Base-by-base conservation (phyloP, 2,797 vertebrate genomes). In the Hippocampus kuda region DNA sequence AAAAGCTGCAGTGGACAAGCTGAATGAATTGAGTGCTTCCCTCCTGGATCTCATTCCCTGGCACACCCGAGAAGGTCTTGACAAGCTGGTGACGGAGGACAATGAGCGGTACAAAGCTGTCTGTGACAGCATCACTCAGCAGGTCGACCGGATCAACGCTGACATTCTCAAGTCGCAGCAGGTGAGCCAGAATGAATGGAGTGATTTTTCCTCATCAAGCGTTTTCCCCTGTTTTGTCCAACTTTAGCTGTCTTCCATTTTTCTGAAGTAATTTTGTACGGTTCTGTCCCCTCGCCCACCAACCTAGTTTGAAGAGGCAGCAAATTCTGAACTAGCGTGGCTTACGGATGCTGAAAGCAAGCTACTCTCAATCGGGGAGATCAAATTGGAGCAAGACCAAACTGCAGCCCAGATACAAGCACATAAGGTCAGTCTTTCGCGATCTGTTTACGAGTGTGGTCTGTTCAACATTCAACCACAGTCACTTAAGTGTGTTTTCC, bases 341-440 rank as follows among this genome's bases (percentile, higher is more conserved):
- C 88, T 97, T 86, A 85, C 87, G 59, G 91, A 95, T 70, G 94
- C 94, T 57, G 91, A 97, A 86, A 90, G 85, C 81, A 98, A 95
- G 89, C 80, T 99, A 81, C 88, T 88, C 81, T 93, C 93, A 30
- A 86, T 95, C 81, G 92, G 91, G 61, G 93, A 94, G 78, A 94
- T 99, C 90, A 90, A 93, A 71, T 92, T 99, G 89, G 95, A 97
- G 88, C 93, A 91, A 86, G 94, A 98, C 83, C 94, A 98, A 91
- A 96, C 95, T 72, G 81, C 86, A 20, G 87, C 92, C 79, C 96
- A 98, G 85, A 92, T 99, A 41, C 97, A 98, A 88, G 91, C 94
- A 85, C 97, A 99, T 89, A 99, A 99, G 96, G 97, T 99, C 87
- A 91, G 86, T 48, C 4, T 34, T 13, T 68, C 42, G 48, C 34